A percentile compares a stretch with the other conserved stretches of the same genome.
Evolutionary conservation across 2,113 vertebrate genomes (phyloP).

Genomic region (Trichechus manatus): DNA sequence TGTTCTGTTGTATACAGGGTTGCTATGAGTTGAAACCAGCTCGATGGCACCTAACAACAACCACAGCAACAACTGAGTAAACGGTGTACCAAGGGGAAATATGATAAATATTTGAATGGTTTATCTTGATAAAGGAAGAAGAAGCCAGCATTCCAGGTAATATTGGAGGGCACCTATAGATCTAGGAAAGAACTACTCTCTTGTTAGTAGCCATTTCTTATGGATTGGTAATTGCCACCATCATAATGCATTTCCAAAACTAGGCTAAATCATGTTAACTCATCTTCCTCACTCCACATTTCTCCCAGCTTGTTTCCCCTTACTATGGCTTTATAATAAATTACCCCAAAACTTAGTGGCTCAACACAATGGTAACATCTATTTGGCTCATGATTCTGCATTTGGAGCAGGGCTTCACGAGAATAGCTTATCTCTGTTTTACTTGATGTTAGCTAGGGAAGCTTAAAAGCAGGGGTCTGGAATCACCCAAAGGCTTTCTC

Average conservation of each 20-base stretch:
- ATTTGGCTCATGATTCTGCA: neutral
- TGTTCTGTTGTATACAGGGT: too few relatives aligned
- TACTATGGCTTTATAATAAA: neutral
- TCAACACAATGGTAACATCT: neutral
- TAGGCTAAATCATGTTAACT: neutral
- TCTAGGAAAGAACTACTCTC: constrained; percentile 20
- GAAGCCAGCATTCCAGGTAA: neutral
- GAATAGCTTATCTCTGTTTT: neutral
- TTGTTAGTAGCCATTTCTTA: constrained; percentile 7
- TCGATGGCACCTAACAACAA: too few relatives aligned
- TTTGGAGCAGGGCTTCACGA: neutral
- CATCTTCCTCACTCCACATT: neutral
- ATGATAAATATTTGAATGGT: neutral
- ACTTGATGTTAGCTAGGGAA: neutral
- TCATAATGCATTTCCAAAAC: neutral
- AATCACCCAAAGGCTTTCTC: neutral
- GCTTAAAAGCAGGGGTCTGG: neutral
- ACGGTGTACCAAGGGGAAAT: constrained; percentile 34
- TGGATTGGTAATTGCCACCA: neutral
- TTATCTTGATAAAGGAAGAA: constrained; percentile 66
- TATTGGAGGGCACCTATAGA: neutral
- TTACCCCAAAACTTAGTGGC: neutral
- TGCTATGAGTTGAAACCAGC: too few relatives aligned
- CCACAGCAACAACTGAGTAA: neutral
- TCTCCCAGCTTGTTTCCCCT: neutral